Base-by-base conservation (phyloP, 1,140 invertebrate species). In the Drosophila triauraria region DNA sequence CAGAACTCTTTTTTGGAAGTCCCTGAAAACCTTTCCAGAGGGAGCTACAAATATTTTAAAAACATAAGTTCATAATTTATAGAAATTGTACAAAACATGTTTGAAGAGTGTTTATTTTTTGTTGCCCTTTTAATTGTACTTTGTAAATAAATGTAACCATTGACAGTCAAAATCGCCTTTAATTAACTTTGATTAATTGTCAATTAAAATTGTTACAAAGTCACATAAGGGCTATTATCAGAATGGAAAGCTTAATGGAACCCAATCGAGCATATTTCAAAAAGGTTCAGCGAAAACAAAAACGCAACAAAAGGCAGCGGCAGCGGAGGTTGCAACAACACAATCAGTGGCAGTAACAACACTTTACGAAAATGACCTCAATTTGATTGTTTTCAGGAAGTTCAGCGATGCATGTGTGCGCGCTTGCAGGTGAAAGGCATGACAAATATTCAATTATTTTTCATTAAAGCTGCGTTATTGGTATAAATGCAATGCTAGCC, bases 381-480 rank as follows among this genome's bases (percentile, higher is more conserved):
- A 82, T 86, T 78, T 69, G 60, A 86, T 86, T 86, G 43, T 72
- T 67, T 70, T 63, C 67, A 67, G 68, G 69, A 62, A 51, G 77
- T 80, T 65, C 78, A 71, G 40, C 64, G 61, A 58, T 62, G 67
- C 56, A 42, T 76, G 38, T 54, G 35, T 62, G 46, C 63, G 57
- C 20, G 53, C 51, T 56, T 62, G 58, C 57, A 62, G 62, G 62
- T 75, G 46, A 75, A 74, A 69, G 65, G 43, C 43, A 68, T 76
- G 76, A 62, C 62, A 86, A 86, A 76, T 86, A 82, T 72, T 82
- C 83, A 74, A 86, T 86, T 86, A 86, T 86, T 86, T 79, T 82
- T 71, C 82, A 86, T 86, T 86, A 86, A 82, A 57, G 67, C 69
- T 48, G 61, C 44, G 69, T 79, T 85, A 86, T 86, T 86, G 67